Evolutionary conservation across 2,888 invertebrate species (phyloP), one percentile per base, ranked within the genome.

Genomic region (Brenthis daphne): DNA sequence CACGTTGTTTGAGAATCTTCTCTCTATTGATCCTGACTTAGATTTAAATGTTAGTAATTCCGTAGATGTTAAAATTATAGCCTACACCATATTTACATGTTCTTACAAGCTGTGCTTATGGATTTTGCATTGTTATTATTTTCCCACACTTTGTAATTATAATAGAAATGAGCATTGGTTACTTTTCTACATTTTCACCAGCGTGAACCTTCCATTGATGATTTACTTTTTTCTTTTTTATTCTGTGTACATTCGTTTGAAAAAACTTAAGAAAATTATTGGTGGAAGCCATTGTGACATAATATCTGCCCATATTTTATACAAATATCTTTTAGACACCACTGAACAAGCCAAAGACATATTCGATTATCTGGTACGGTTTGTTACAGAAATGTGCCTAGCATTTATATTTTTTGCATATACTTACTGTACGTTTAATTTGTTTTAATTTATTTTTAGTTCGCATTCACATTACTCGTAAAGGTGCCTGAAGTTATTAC

Each of bases 191-290:
- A 37, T 54, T 13, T 29, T 63, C 0, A 54, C 60, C 43, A 24
- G 61, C 20, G 51, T 64, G 6, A 64, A 64, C 48, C 12, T 67
- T 14, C 67, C 70, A 4, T 14, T 70, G 16, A 55, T 67, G 48
- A 29, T 67, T 3, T 67, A 70, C 16, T 70, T 70, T 12, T 70
- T 70, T 50, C 54, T 70, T 12, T 64, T 70, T 43, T 67, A 66
- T 55, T 51, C 66, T 2, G 66, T 43, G 3, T 66, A 58, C 14
- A 20, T 47, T 64, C 63, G 69, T 51, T 67, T 70, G 33, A 65
- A 65, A 37, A 57, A 63, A 14, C 37, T 69, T 11, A 63, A 63
- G 47, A 6, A n/a, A 0, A 14, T 20, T n/a, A 43, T 63, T 16
- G 24, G 47, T 6, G n/a, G 12, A 1, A 57, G 13, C 24, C 43